Base-by-base conservation (phyloP, 2,797 vertebrate genomes). In the Centropyge bicolor region DNA sequence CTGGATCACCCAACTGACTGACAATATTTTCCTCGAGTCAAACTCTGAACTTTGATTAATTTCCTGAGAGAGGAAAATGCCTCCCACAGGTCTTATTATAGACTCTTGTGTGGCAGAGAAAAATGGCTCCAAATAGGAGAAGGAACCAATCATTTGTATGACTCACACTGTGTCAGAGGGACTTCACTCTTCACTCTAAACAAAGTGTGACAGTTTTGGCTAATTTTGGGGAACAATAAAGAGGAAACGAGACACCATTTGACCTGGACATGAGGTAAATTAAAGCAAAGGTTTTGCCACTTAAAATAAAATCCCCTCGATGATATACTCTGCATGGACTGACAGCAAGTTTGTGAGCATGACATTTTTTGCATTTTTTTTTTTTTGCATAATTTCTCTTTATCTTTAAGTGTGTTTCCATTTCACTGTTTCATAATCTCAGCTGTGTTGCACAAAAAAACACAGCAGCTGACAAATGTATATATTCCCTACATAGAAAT, bases 221-320 rank as follows among this genome's bases (percentile, higher is more conserved):
- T 12, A 0, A 57, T 66, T 83, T 61, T 83, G 46, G 79, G 84
- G 79, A 90, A 90, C 77, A 55, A 72, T 11, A 40, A 69, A 57
- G 24, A 80, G 65, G 70, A 84, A 84, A 43, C 19, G 12, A 60
- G 55, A 82, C 46, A 65, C n/a, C 3, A 31, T 66, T 41, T 78
- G 70, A 75, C 51, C 43, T 48, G 12, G 19, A 68, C 74, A 67
- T 79, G 12, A 78, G 35, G 31, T 60, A 2, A 88, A 77, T 11
- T 35, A 20, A 75, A 56, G 61, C 74, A 82, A 79, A 82, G 49
- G 80, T 72, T 82, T 62, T 78, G 14, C n/a, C 48, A 6, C 56
- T 65, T 20, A 68, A 78, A 45, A 67, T 81, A 77, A 81, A 74
- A 59, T 2, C 4, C 9, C 24, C 31, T 24, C 40, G 57, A 54